Base-by-base conservation (phyloP, 2,113 vertebrate species). In the Athene cunicularia region DNA sequence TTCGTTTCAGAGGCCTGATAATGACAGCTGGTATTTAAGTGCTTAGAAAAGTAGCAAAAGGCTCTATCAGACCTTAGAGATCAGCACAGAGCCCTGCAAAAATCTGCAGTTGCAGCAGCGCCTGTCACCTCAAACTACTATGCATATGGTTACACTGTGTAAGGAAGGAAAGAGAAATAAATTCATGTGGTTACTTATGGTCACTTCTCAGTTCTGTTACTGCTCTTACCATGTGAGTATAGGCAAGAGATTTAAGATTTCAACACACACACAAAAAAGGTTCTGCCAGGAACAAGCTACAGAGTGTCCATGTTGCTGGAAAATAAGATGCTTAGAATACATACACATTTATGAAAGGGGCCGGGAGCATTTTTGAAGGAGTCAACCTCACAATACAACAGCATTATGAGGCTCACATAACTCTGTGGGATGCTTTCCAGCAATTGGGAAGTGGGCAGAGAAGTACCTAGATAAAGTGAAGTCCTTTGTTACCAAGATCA, bases 21-120 rank as follows among this genome's bases (percentile, higher is more conserved):
- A 43, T 64, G 76, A 81, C 70, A 85, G 68, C 39, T 86, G 80
- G 2, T 80, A 82, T 72, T 77, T 20, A 71, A 86, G 43, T 24
- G 35, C 86, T 72, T 63, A 89, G 73, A 45, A 93, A 95, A 84
- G 19, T 52, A 94, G 56, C 26, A 67, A 83, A 86, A 33, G 19
- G 56, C 19, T 72, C 39, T 70, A 7, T 66, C 55, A 76, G 80
- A 88, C 1, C 3, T 89, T 12, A 56, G 39, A 71, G 76, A 85
- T 87, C 73, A 79, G 63, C 88, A 62, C 58, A 72, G 64, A 92
- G 49, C 56, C 60, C 86, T 83, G 74, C 55, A 76, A 97, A 94
- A 72, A 59, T 52, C 52, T 59, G 22, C 86, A 67, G 45, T 6
- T 92, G 60, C 76, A 84, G 86, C 80, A 95, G 76, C 72, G 91